phyloP scores from a whole-genome alignment of 2,888 invertebrate species.

The Conomelus anceps region DNA sequence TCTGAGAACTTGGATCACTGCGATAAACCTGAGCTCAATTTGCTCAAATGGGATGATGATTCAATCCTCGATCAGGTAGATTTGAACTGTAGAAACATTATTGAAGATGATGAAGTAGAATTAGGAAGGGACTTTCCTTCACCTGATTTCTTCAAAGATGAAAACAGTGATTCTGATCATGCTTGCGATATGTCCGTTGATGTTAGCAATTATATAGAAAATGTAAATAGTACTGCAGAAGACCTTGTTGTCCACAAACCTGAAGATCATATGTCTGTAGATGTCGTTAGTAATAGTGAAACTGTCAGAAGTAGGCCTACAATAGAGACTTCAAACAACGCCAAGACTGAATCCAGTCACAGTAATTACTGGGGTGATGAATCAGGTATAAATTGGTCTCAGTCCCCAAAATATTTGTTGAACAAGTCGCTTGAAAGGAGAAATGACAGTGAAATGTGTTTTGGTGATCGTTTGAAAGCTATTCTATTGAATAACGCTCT shows the following conservation, averaged over 20 bases:
- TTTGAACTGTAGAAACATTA: background rate
- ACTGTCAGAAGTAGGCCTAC: background rate
- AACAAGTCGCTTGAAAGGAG: background rate
- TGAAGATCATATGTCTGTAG: background rate
- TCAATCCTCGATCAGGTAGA: background rate
- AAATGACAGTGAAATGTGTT: background rate
- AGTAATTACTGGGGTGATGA: background rate
- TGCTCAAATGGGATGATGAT: background rate
- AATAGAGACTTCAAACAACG: background rate
- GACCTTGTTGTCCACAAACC: background rate
- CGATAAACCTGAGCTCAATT: background rate
- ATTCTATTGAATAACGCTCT: constrained; percentile 19
- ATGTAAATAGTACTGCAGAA: background rate
- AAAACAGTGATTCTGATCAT: constrained; percentile 6
- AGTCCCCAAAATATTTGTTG: background rate
- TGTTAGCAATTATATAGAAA: constrained; percentile 6
- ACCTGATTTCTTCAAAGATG: background rate
- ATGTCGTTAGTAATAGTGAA: background rate
- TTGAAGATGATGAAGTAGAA: background rate
- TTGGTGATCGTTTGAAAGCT: constrained; percentile 14
- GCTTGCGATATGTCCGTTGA: constrained; percentile 25
- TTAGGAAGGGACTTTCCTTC: background rate
- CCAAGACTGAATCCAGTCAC: background rate
- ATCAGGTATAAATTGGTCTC: background rate
- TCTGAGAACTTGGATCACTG: background rate